phyloP scores from a whole-genome alignment of 2,113 vertebrate species.

The Eupsittula cactorum region DNA sequence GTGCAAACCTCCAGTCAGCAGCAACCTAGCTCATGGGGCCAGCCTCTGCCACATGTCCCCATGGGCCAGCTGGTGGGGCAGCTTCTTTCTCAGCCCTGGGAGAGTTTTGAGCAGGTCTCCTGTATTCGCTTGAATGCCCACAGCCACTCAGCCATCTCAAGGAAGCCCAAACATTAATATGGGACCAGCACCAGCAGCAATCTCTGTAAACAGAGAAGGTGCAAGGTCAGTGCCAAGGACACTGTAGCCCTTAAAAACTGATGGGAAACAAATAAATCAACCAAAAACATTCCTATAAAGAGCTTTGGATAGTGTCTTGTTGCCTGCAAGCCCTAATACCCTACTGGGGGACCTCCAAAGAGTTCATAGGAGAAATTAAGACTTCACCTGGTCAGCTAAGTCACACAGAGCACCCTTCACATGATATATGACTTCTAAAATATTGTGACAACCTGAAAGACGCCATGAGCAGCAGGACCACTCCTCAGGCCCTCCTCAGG shows the following conservation, averaged over 20 bases:
- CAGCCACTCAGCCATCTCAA: background rate
- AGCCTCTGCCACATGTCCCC: background rate
- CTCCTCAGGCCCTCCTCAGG: background rate
- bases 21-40: background rate
- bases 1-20: background rate
- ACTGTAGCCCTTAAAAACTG: background rate
- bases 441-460: background rate
- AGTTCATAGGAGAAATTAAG: background rate
- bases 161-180: background rate
- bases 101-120: background rate
- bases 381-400: background rate
- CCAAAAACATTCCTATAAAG: background rate
- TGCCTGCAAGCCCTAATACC: background rate
- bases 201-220: background rate
- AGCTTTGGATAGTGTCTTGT: background rate
- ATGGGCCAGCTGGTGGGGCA: background rate
- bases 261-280: background rate
- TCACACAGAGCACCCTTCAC: background rate
- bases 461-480: background rate
- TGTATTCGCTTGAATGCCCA: background rate
- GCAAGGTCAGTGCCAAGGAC: background rate
- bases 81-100: background rate
- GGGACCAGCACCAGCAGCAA: background rate
- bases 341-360: fast-evolving
- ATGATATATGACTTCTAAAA: background rate